Conservation (phyloP, 2,113 vertebrate species). For the Lophura nycthemera region DNA sequence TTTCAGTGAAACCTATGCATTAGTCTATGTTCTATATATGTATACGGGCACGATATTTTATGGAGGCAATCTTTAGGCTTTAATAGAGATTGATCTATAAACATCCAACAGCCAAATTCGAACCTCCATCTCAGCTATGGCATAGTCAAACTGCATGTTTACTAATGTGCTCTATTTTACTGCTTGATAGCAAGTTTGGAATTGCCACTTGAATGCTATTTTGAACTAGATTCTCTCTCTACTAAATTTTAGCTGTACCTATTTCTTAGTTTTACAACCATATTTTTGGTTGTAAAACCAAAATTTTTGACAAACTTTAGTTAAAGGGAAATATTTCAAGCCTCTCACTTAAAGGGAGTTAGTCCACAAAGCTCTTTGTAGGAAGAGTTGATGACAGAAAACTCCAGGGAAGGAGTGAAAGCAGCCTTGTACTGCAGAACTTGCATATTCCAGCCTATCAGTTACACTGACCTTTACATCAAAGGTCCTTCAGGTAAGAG, state of each 20-base stretch:
- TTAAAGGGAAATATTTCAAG: constrained; percentile 54
- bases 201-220: background rate
- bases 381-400: constrained; percentile 50
- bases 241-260: background rate
- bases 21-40: too few species aligned
- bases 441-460: constrained; percentile 41
- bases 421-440: background rate
- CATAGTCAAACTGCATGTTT: background rate
- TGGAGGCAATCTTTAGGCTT: background rate
- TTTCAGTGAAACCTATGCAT: too few species aligned
- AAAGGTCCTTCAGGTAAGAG: constrained; percentile 10
- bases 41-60: background rate
- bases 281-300: background rate
- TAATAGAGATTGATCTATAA: background rate
- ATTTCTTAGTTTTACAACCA: background rate
- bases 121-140: background rate
- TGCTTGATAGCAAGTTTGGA: background rate
- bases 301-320: constrained; percentile 13
- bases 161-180: background rate
- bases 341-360: constrained; percentile 22
- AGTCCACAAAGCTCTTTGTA: constrained; percentile 5
- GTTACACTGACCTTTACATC: constrained; percentile 42
- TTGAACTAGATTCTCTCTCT: background rate
- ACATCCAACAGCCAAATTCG: background rate
- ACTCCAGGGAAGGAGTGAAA: constrained; percentile 31